A percentile compares a stretch with the other conserved stretches of the same genome.
Evolutionary conservation across 2,113 vertebrate genomes (phyloP).

Genomic region (Engystomops pustulosus): DNA sequence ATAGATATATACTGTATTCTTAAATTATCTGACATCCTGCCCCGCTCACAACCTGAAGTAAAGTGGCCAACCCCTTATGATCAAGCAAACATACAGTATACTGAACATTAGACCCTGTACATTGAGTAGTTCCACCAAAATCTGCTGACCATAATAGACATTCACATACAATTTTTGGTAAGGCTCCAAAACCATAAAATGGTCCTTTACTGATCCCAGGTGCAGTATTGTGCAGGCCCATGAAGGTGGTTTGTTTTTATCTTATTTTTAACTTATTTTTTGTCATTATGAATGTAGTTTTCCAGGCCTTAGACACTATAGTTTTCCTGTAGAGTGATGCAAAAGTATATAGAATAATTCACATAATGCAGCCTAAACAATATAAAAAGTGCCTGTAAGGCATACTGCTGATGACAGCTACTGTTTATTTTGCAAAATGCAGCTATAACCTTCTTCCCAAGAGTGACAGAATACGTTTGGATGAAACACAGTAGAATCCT

Average conservation of each 20-base stretch:
- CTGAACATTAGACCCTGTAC: too few relatives aligned
- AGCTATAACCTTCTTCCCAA: slow-evolving; percentile 1
- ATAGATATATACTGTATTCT: too few relatives aligned
- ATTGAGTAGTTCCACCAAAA: too few relatives aligned
- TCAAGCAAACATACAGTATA: too few relatives aligned
- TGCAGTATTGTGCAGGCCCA: too few relatives aligned
- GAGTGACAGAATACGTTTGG: background rate
- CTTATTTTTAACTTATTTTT: background rate
- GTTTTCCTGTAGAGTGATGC: background rate
- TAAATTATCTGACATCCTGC: too few relatives aligned
- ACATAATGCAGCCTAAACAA: background rate
- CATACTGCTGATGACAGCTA: slow-evolving; percentile 7
- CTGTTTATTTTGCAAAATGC: background rate
- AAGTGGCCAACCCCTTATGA: too few relatives aligned
- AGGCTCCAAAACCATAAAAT: too few relatives aligned
- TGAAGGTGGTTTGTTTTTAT: background rate
- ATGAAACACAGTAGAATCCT: background rate
- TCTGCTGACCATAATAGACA: too few relatives aligned
- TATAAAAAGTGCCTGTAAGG: background rate
- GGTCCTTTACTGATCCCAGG: too few relatives aligned
- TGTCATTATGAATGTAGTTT: background rate
- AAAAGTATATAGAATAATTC: background rate
- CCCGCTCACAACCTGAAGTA: too few relatives aligned
- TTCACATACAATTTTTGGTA: too few relatives aligned
- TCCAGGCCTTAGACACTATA: background rate